These are phyloP conservation scores for Teleiodes luculella DNA, from an alignment of 2,888 invertebrate species.

Conservation along the genomic window DNA sequence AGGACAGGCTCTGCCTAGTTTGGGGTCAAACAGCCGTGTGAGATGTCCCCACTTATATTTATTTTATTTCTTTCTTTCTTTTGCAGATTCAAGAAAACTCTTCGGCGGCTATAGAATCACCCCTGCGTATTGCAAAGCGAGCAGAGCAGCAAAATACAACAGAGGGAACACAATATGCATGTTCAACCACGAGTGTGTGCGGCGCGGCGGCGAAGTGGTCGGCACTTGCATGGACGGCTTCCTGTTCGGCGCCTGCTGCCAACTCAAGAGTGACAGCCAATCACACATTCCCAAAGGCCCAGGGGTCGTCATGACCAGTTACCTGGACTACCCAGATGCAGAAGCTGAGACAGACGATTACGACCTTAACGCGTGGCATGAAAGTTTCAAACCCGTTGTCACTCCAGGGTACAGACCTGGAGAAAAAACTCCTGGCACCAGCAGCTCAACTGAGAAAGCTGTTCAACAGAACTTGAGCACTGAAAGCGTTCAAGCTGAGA, in stretches of 20 bases:
- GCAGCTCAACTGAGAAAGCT: slow-evolving; percentile 42
- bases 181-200: slow-evolving; percentile 94
- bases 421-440: slow-evolving; percentile 31
- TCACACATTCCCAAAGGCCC: slow-evolving; percentile 72
- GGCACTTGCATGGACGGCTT: slow-evolving; percentile 96
- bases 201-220: slow-evolving; percentile 87
- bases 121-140: slow-evolving; percentile 87
- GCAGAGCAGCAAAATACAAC: slow-evolving; percentile 80
- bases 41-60: no score
- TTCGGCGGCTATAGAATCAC: slow-evolving; percentile 93
- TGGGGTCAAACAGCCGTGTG: no score
- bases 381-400: slow-evolving; percentile 68
- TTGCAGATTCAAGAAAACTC: slow-evolving; percentile 80
- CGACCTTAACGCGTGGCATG: slow-evolving; percentile 62
- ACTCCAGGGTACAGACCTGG: slow-evolving; percentile 68
- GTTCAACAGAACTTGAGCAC: slow-evolving; percentile 47
- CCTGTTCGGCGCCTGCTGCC: slow-evolving; percentile 94
- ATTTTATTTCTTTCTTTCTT: slow-evolving; percentile 26
- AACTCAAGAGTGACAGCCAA: slow-evolving; percentile 77
- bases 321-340: slow-evolving; percentile 64
- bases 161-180: slow-evolving; percentile 90
- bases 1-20: no score
- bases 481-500: slow-evolving; percentile 58
- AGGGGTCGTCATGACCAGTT: slow-evolving; percentile 70
- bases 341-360: slow-evolving; percentile 62